These are phyloP conservation scores for Pogona vitticeps DNA, from an alignment of 2,113 vertebrate species.

Conservation along the genomic window DNA sequence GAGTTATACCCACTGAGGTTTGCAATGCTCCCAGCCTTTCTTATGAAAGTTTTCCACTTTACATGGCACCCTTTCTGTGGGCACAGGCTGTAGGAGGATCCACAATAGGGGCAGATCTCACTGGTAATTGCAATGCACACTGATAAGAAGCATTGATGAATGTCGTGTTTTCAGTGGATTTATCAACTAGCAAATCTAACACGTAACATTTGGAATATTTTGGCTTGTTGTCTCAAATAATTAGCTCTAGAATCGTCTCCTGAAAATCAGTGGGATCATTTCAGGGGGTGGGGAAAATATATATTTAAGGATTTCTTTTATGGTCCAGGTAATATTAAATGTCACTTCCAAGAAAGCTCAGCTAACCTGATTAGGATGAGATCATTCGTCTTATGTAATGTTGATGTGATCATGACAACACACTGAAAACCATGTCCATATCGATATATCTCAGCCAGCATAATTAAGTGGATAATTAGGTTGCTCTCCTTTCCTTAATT, in stretches of 20 bases:
- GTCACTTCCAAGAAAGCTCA: background rate
- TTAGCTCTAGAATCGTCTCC: background rate
- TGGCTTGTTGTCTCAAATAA: background rate
- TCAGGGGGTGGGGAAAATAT: background rate
- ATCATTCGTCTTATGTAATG: constrained; percentile 27
- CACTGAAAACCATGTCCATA: background rate
- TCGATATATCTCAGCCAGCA: constrained; percentile 25
- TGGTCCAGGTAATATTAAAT: background rate
- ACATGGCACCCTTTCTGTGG: too few relatives aligned
- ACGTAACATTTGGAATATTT: background rate
- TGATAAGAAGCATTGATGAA: constrained; percentile 1
- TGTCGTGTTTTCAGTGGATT: background rate
- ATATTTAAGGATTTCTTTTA: background rate
- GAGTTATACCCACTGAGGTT: background rate
- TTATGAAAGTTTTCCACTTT: background rate
- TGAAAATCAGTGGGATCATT: background rate
- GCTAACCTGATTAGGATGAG: constrained; percentile 30
- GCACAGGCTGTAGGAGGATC: background rate
- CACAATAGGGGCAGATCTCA: constrained; percentile 14
- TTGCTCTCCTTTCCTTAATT: constrained; percentile 13
- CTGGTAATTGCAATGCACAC: background rate
- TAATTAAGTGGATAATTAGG: constrained; percentile 5
- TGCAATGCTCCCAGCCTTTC: background rate
- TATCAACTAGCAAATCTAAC: background rate
- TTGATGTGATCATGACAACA: constrained; percentile 24